Evolutionary conservation across 2,797 vertebrate species (phyloP).

Genomic region (Remorina albescens): DNA sequence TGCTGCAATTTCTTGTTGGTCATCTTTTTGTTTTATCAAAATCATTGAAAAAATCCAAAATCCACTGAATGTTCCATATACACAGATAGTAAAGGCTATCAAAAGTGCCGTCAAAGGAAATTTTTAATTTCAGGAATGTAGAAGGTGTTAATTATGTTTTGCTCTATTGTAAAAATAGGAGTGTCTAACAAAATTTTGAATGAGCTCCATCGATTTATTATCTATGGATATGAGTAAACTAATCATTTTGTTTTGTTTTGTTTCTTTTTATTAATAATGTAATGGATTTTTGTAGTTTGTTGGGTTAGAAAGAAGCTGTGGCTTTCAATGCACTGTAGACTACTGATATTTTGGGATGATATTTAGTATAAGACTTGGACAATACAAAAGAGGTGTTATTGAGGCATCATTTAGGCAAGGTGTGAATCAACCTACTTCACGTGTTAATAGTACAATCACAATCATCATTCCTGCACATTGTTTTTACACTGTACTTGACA

Average conservation of each 20-base stretch:
- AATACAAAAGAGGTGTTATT: conserved; percentile 8
- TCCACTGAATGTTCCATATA: neutral
- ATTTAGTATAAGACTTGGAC: neutral
- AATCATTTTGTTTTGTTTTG: neutral
- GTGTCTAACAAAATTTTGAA: neutral
- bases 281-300: neutral
- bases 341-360: neutral
- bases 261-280: too few species aligned
- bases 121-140: neutral
- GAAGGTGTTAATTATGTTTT: neutral
- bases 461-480: neutral
- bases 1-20: neutral
- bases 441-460: neutral
- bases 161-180: neutral
- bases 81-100: neutral
- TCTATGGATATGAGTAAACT: neutral
- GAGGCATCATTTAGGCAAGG: neutral
- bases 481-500: conserved; percentile 19
- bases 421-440: neutral
- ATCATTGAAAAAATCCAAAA: neutral
- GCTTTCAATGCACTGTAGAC: neutral
- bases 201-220: conserved; percentile 1
- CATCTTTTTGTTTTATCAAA: neutral
- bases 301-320: neutral
- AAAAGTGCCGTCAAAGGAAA: neutral